phyloP scores from a whole-genome alignment of 2,797 vertebrate species.

The Caiman crocodilus region DNA sequence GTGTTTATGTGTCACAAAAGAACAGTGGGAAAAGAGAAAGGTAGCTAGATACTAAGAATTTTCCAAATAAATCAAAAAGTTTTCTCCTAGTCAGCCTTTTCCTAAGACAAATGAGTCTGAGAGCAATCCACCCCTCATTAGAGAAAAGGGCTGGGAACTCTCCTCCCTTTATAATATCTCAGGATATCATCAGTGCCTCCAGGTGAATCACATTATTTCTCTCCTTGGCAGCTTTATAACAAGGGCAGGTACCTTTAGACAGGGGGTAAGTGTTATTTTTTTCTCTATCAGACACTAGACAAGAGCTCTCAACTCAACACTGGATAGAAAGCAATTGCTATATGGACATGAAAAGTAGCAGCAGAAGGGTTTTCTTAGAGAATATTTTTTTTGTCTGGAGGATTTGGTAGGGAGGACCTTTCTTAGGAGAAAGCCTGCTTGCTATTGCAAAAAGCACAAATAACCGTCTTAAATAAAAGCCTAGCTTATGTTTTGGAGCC shows the following conservation, averaged over 20 bases:
- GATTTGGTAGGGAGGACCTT: not conserved
- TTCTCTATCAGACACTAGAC: not conserved
- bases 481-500: not conserved
- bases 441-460: not conserved
- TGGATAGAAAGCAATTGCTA: no score
- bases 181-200: fast-evolving
- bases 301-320: no score
- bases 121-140: not conserved
- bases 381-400: no score
- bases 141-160: not conserved
- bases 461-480: not conserved
- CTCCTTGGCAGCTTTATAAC: not conserved
- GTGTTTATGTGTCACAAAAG: not conserved
- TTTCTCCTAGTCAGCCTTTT: not conserved
- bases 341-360: not conserved
- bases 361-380: not conserved
- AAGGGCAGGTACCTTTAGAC: not conserved
- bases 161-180: not conserved
- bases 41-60: not conserved
- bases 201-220: fast-evolving
- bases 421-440: not conserved
- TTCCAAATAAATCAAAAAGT: not conserved
- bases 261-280: fast-evolving
- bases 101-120: not conserved
- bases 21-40: not conserved